Conservation (phyloP, 1,140 invertebrate genomes). For the Mylabris phalerata region DNA sequence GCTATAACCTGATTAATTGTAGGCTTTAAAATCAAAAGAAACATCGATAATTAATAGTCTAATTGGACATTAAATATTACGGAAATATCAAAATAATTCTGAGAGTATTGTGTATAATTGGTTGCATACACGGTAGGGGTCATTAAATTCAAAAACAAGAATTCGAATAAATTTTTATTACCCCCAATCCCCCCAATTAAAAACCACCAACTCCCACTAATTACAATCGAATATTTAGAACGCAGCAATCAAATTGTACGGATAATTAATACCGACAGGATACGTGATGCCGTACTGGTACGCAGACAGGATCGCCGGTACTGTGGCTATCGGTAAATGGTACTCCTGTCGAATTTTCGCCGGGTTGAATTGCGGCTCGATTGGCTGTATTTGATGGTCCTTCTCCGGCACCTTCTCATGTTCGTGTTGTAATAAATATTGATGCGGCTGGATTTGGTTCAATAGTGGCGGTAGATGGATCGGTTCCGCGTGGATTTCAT, state of each 20-base stretch:
- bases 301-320: slow-evolving; percentile 6
- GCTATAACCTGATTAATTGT: no score
- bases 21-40: no score
- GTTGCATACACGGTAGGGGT: no score
- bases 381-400: slow-evolving; percentile 3
- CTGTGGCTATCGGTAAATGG: no score
- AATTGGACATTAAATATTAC: no score
- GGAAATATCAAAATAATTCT: no score
- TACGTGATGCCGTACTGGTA: slow-evolving; percentile 12
- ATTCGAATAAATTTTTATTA: slow-evolving; percentile 5
- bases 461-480: not conserved
- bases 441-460: slow-evolving; percentile 2
- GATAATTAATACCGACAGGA: slow-evolving; percentile 7
- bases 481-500: slow-evolving; percentile 8
- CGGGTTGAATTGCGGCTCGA: not conserved
- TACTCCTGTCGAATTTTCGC: not conserved
- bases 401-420: not conserved
- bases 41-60: no score
- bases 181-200: slow-evolving; percentile 10
- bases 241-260: slow-evolving; percentile 12
- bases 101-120: no score
- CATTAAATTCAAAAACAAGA: not conserved
- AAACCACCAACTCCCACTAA: not conserved
- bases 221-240: slow-evolving; percentile 8
- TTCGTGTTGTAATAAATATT: not conserved